These are phyloP conservation scores for Gracilinanus agilis DNA, from an alignment of 2,113 vertebrate species.

Conservation along the genomic window DNA sequence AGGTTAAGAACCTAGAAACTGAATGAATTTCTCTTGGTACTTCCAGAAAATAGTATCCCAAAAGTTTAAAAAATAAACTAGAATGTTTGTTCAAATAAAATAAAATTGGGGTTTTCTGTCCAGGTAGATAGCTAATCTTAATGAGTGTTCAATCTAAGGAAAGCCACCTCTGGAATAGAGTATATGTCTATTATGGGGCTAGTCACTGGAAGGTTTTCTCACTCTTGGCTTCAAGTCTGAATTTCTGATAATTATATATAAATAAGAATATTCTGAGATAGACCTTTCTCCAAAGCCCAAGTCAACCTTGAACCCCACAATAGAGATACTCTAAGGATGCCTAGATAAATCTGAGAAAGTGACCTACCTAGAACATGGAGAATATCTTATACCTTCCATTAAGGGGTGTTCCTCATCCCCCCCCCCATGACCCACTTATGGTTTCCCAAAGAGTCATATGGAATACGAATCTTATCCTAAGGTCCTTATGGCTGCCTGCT, in stretches of 20 bases:
- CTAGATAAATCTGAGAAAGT: background rate
- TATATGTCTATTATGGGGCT: background rate
- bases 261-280: background rate
- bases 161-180: background rate
- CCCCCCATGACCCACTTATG: background rate
- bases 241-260: slow-evolving; percentile 1
- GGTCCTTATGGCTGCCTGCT: slow-evolving; percentile 21
- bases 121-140: background rate
- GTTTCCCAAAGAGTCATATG: background rate
- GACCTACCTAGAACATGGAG: background rate
- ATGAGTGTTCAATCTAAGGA: background rate
- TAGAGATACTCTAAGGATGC: background rate
- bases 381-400: background rate
- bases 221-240: background rate
- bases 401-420: background rate
- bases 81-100: slow-evolving; percentile 11
- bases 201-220: background rate
- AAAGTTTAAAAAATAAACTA: slow-evolving; percentile 7
- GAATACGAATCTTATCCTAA: background rate
- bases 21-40: background rate
- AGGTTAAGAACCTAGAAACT: background rate
- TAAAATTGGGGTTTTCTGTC: background rate
- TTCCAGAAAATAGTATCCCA: slow-evolving; percentile 26
- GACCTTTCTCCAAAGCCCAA: background rate
- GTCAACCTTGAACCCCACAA: background rate